A percentile compares a stretch with the other conserved stretches of the same genome.
Evolutionary conservation across 53 echinoderm and acorn worm genomes (phyloP).

Genomic region (Stichopus horrens): DNA sequence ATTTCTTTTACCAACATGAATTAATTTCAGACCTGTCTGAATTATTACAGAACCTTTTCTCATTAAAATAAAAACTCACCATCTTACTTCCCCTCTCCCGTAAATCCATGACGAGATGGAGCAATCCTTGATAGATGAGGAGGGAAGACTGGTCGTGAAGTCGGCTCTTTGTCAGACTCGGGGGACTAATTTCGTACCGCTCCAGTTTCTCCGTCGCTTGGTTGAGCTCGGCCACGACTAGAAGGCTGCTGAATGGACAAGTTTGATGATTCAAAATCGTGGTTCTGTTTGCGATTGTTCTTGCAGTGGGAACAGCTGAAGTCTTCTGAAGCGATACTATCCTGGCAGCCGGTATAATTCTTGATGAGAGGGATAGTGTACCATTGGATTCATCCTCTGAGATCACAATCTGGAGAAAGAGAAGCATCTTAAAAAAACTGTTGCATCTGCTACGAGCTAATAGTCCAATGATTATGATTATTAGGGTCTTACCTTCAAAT

Average conservation of each 20-base stretch:
- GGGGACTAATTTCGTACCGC: constrained; percentile 18
- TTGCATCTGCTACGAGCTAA: not conserved
- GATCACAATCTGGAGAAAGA: not conserved
- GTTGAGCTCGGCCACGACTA: not conserved
- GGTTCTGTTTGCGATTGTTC: not conserved
- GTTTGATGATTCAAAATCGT: not conserved
- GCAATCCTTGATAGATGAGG: constrained; percentile 23
- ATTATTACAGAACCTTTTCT: not conserved
- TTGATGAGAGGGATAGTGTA: constrained; percentile 15
- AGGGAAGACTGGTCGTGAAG: constrained; percentile 16
- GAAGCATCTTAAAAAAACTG: too few species aligned
- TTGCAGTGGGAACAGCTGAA: not conserved
- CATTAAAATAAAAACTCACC: constrained; percentile 9
- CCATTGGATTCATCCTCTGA: not conserved
- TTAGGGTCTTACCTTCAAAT: not conserved
- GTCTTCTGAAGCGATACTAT: constrained; percentile 2
- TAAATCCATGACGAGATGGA: constrained; percentile 3
- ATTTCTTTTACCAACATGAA: not conserved
- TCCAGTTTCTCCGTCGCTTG: not conserved
- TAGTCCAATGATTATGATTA: not conserved
- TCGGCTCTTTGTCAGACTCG: not conserved
- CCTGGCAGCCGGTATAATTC: not conserved
- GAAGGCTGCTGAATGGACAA: constrained; percentile 16
- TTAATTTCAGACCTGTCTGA: not conserved
- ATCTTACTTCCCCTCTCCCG: not conserved